These are phyloP conservation scores for Hipparchia semele DNA, from an alignment of 2,888 invertebrate species.

Conservation along the genomic window DNA sequence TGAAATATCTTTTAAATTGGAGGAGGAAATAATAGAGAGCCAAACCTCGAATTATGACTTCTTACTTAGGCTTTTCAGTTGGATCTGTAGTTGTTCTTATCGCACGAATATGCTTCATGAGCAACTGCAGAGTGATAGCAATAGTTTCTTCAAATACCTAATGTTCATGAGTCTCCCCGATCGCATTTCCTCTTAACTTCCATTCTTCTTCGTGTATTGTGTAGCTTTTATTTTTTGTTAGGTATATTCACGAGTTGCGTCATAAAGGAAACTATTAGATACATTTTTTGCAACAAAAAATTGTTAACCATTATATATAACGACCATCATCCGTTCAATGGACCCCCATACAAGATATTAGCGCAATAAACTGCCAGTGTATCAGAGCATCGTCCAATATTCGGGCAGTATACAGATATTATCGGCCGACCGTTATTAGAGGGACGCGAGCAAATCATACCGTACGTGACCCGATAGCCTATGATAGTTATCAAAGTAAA, in stretches of 20 bases:
- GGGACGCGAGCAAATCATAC: slow-evolving; percentile 59
- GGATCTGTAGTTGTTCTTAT: too few relatives aligned
- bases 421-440: slow-evolving; percentile 60
- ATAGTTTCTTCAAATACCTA: too few relatives aligned
- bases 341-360: slow-evolving; percentile 40
- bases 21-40: too few relatives aligned
- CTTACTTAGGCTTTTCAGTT: too few relatives aligned
- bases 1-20: too few relatives aligned
- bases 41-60: too few relatives aligned
- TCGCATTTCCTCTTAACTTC: not conserved
- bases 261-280: slow-evolving; percentile 10
- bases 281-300: slow-evolving; percentile 17
- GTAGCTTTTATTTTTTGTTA: too few relatives aligned
- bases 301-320: slow-evolving; percentile 18
- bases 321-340: slow-evolving; percentile 19
- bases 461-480: slow-evolving; percentile 49
- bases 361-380: slow-evolving; percentile 53
- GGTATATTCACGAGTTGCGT: not conserved
- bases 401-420: slow-evolving; percentile 58
- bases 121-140: too few relatives aligned
- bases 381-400: slow-evolving; percentile 58
- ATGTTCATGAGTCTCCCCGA: too few relatives aligned
- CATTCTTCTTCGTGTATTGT: too few relatives aligned
- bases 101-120: too few relatives aligned
- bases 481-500: slow-evolving; percentile 6